These are phyloP conservation scores for Hipparchia semele DNA, from an alignment of 2,888 invertebrate species.

Conservation along the genomic window DNA sequence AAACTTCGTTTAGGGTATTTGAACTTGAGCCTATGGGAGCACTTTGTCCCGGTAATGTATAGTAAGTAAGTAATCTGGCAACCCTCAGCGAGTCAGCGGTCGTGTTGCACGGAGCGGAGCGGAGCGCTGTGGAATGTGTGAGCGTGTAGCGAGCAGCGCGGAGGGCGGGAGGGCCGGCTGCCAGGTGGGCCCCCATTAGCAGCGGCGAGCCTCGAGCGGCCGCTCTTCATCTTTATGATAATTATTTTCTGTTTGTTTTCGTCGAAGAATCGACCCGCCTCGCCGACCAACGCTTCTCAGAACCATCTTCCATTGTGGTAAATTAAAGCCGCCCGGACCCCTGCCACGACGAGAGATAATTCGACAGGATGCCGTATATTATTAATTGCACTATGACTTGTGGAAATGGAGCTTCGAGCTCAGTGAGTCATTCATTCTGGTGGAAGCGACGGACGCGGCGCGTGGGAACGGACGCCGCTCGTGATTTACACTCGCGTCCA, in stretches of 20 bases:
- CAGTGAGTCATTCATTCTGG: slow-evolving; percentile 81
- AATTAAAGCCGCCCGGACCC: slow-evolving; percentile 82
- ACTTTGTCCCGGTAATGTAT: not conserved
- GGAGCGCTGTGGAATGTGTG: slow-evolving; percentile 47
- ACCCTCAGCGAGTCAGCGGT: not conserved
- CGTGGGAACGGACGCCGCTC: slow-evolving; percentile 74
- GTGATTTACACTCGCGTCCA: slow-evolving; percentile 62
- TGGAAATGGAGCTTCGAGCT: slow-evolving; percentile 80
- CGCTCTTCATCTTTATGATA: slow-evolving; percentile 83
- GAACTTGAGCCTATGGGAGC: no score
- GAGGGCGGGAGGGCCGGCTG: slow-evolving; percentile 49
- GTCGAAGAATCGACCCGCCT: slow-evolving; percentile 81
- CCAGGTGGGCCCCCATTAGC: slow-evolving; percentile 81
- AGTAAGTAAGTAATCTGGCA: not conserved
- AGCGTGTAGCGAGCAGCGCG: slow-evolving; percentile 40
- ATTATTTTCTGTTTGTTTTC: slow-evolving; percentile 84
- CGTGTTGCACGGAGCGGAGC: not conserved
- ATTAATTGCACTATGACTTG: slow-evolving; percentile 84
- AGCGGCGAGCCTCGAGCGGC: slow-evolving; percentile 77
- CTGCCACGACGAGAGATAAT: slow-evolving; percentile 82
- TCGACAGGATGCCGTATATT: slow-evolving; percentile 84
- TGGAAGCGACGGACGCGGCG: slow-evolving; percentile 61
- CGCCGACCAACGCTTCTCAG: slow-evolving; percentile 77
- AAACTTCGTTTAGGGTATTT: no score
- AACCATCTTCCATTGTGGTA: slow-evolving; percentile 82